Conservation (phyloP, 2,797 vertebrate species). For the Microctenopoma stevenorrisi region DNA sequence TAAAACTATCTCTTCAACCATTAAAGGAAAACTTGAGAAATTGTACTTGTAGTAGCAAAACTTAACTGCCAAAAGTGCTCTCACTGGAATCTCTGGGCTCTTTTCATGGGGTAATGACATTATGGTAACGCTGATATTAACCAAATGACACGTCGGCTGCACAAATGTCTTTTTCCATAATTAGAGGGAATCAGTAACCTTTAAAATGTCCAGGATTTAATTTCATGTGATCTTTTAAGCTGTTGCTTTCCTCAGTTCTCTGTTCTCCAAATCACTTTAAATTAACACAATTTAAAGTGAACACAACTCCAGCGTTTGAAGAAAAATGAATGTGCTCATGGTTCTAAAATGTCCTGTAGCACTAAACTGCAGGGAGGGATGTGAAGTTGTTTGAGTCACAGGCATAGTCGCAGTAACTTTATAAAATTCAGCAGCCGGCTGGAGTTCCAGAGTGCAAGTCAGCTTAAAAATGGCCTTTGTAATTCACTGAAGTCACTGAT, state of each 20-base stretch:
- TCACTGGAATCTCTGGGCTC: no score
- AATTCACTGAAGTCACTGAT: conserved; percentile 23
- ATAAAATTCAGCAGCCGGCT: conserved; percentile 33
- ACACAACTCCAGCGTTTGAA: no score
- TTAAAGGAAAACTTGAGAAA: no score
- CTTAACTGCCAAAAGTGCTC: no score
- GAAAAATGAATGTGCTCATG: background rate
- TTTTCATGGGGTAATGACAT: no score
- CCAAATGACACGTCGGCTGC: background rate
- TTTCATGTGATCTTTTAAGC: background rate
- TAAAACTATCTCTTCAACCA: no score
- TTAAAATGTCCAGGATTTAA: background rate
- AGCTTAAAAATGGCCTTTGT: conserved; percentile 12
- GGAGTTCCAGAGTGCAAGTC: conserved; percentile 23
- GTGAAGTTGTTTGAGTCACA: background rate
- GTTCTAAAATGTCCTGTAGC: background rate
- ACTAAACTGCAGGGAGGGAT: background rate
- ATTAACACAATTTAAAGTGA: no score
- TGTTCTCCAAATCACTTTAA: no score
- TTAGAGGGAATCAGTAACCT: background rate
- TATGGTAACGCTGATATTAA: background rate
- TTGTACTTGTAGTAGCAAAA: background rate
- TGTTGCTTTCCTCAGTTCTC: background rate
- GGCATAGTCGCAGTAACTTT: background rate
- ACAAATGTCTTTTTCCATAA: background rate